Base-by-base conservation (phyloP, 2,888 invertebrate genomes). In the Tinea semifulvella region DNA sequence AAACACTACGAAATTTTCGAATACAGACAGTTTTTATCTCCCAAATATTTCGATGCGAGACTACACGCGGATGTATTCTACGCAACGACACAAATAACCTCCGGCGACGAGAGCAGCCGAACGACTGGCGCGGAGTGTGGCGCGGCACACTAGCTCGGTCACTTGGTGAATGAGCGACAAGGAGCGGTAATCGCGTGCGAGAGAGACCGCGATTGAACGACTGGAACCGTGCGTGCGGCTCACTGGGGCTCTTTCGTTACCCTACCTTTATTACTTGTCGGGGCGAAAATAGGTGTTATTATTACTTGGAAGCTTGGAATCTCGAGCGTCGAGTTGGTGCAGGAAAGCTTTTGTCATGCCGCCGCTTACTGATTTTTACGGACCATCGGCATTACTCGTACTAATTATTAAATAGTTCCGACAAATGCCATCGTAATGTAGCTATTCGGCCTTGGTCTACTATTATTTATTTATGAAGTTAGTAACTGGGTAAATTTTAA, bases 41-140 rank as follows among this genome's bases (percentile, higher is more conserved):
- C 36, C 17, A 57, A 59, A 51, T 62, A 60, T 63, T 65, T 62
- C 66, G 71, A 64, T 68, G 68, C 18, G 63, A 58, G 68, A 69
- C 59, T 70, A 69, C 67, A 74, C 56, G 57, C 53, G 52, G 52
- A 48, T 49, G 56, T 47, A 51, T 53, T 52, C 52, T 50, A 46
- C 16, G 51, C 51, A 38, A 45, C 46, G 25, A 40, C 43, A 48
- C 27, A 56, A 35, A 61, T 66, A 56, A 59, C 61, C 55, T 45
- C 53, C 38, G 60, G 49, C 65, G 56, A 55, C 60, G 60, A 14
- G 39, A 38, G 31, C 44, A n/a, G 44, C 14, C 13, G 43, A 46
- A 36, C 46, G 46, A 46, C 46, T 46, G 46, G 16, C 11, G 4
- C 22, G 6, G 22, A 7, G n/a, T n/a, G n/a, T n/a, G n/a, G n/a